Conservation (phyloP, 2,888 invertebrate species). For the Eupithecia inturbata region DNA sequence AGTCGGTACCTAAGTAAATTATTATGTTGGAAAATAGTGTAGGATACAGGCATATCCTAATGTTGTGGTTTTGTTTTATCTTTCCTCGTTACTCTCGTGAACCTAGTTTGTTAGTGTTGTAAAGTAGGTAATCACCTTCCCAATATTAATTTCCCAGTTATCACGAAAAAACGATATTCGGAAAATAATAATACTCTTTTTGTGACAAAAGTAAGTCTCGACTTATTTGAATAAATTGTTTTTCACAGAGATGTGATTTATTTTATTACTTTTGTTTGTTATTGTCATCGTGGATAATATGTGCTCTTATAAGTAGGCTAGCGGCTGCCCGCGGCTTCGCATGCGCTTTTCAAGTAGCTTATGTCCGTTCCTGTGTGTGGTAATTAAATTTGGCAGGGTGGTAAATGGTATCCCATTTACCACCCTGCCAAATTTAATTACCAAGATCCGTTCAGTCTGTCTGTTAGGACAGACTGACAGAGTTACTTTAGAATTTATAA, state of each 20-base stretch:
- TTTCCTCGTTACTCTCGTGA: neutral
- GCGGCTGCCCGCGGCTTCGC: too few relatives aligned
- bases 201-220: neutral
- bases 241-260: slow-evolving; percentile 7
- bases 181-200: slow-evolving; percentile 6
- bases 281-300: neutral
- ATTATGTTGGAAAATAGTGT: neutral
- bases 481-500: too few relatives aligned
- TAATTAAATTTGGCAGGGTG: too few relatives aligned
- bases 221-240: slow-evolving; percentile 10
- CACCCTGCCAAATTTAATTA: too few relatives aligned
- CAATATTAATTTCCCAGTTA: neutral
- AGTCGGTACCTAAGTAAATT: neutral
- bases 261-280: slow-evolving; percentile 15
- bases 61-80: neutral
- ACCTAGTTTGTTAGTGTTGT: neutral
- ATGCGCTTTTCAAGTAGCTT: too few relatives aligned
- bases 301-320: neutral
- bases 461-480: too few relatives aligned
- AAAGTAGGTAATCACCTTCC: neutral
- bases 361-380: too few relatives aligned
- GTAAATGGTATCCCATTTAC: too few relatives aligned
- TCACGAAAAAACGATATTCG: slow-evolving; percentile 9
- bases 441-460: too few relatives aligned
- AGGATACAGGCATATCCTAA: neutral